Evolutionary conservation across 64 coral and sea anemone species (phyloP).

Genomic region (Montipora efflorescens): DNA sequence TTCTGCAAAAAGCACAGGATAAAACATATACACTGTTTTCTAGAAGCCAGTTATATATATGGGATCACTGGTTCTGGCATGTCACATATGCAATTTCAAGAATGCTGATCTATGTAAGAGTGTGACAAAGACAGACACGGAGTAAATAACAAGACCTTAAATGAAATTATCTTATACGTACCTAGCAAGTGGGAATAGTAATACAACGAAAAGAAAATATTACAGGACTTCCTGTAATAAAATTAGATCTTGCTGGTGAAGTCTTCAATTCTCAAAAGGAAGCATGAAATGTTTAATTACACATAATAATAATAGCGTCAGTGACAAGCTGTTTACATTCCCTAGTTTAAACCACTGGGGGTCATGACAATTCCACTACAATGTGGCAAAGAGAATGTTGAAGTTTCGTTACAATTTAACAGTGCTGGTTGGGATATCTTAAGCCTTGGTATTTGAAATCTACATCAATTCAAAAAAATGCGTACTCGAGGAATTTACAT

Average conservation of each 20-base stretch:
- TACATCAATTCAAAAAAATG: neutral
- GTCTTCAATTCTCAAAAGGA: neutral
- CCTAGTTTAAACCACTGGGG: neutral
- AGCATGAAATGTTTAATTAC: constrained; percentile 4
- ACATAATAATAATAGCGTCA: constrained; percentile 3
- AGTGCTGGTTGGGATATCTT: neutral
- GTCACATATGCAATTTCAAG: constrained; percentile 39
- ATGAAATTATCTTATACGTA: neutral
- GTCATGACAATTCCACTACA: neutral
- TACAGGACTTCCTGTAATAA: neutral
- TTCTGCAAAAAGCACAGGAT: neutral
- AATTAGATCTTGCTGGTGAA: neutral
- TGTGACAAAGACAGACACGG: neutral
- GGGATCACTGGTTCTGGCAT: neutral
- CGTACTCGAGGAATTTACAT: neutral
- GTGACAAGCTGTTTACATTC: constrained; percentile 28
- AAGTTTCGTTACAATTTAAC: neutral
- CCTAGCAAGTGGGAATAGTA: neutral
- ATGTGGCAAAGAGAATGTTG: neutral
- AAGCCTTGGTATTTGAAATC: neutral
- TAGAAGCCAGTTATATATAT: neutral
- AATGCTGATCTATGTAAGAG: constrained; percentile 2
- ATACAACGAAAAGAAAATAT: neutral
- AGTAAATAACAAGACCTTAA: neutral
- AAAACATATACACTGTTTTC: neutral